Conservation (phyloP, 2,797 vertebrate species). For the Premnoplex brunnescens region DNA sequence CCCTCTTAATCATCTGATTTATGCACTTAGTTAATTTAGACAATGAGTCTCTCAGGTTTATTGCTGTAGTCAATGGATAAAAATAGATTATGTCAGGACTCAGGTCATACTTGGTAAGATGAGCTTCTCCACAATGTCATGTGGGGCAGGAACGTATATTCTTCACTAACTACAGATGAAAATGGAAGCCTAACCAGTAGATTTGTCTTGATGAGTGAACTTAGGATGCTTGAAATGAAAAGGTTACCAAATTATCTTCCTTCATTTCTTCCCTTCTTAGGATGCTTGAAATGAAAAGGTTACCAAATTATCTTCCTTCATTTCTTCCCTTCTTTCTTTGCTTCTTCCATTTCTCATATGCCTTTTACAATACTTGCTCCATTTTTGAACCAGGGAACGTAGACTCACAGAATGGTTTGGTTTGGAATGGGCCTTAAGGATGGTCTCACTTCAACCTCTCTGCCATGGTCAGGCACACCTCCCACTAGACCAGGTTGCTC, state of each 20-base stretch:
- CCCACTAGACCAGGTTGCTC: background rate
- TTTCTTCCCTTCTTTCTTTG: background rate
- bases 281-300: background rate
- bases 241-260: background rate
- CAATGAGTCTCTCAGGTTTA: background rate
- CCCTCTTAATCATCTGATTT: background rate
- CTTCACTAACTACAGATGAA: background rate
- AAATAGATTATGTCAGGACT: background rate
- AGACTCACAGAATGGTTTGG: background rate
- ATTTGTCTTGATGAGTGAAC: background rate
- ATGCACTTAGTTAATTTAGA: background rate
- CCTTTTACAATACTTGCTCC: background rate
- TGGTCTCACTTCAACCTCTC: rapidly evolving
- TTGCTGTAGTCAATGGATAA: background rate
- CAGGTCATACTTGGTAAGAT: background rate
- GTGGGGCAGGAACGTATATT: background rate
- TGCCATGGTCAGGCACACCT: background rate
- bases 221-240: background rate
- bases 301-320: background rate
- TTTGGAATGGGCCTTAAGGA: background rate
- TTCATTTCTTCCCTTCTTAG: background rate
- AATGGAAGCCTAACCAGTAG: background rate
- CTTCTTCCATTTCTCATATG: background rate
- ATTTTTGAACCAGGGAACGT: background rate
- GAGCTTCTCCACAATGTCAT: background rate